phyloP scores from a whole-genome alignment of 2,797 vertebrate genomes.

The Tympanoctomys barrerae region DNA sequence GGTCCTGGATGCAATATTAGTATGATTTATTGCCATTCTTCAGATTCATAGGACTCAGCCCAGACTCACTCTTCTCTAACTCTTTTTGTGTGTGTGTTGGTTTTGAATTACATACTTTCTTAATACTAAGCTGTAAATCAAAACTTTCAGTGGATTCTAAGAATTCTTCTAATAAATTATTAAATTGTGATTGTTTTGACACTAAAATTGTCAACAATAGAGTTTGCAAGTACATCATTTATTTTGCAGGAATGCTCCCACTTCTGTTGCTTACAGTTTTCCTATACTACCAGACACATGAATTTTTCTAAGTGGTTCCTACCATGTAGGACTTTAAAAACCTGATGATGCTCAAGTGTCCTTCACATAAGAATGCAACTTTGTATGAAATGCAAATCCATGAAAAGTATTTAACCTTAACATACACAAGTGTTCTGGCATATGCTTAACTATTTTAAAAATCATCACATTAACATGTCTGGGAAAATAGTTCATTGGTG shows the following conservation, averaged over 20 bases:
- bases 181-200: not conserved
- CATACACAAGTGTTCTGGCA: not conserved
- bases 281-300: too few relatives aligned
- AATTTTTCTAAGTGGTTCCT: not conserved
- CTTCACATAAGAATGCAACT: not conserved
- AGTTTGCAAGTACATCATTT: not conserved
- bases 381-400: not conserved
- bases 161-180: not conserved
- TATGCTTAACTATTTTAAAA: not conserved
- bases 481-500: not conserved
- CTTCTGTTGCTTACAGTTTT: not conserved
- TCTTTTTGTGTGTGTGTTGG: not conserved
- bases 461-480: not conserved
- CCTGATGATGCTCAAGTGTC: not conserved
- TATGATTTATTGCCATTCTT: not conserved
- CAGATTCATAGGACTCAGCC: not conserved
- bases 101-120: not conserved
- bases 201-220: not conserved
- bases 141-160: not conserved
- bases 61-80: not conserved
- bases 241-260: not conserved
- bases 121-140: not conserved
- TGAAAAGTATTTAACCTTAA: not conserved
- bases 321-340: not conserved
- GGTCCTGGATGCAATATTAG: not conserved